Conservation (phyloP, 2,113 vertebrate genomes). For the Bubalus kerabau region DNA sequence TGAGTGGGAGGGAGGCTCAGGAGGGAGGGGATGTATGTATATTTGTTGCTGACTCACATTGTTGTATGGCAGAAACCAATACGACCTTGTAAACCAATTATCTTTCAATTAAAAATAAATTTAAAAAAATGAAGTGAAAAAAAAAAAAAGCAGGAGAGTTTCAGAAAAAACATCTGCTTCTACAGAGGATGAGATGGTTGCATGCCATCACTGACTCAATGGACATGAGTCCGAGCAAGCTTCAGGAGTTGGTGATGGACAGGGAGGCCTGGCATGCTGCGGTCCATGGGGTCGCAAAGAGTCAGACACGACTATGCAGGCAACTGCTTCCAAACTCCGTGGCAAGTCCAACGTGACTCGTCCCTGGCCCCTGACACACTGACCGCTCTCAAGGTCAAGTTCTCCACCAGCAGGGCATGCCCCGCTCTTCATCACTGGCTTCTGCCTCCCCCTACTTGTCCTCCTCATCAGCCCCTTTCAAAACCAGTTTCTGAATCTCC, state of each 20-base stretch:
- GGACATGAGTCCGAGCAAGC: neutral
- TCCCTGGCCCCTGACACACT: neutral
- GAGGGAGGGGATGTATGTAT: too few relatives aligned
- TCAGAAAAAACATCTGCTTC: neutral
- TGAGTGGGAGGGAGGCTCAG: too few relatives aligned
- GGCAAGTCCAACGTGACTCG: neutral
- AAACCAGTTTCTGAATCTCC: neutral
- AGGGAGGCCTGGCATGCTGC: neutral
- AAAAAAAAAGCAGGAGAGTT: neutral
- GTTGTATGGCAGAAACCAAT: too few relatives aligned
- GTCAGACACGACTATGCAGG: neutral
- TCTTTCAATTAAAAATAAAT: too few relatives aligned
- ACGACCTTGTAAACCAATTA: too few relatives aligned
- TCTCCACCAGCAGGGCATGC: neutral
- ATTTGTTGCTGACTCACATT: too few relatives aligned
- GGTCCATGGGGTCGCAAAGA: fast-evolving
- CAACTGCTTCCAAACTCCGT: neutral
- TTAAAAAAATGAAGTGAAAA: too few relatives aligned
- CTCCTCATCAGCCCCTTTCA: neutral
- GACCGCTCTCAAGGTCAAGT: neutral
- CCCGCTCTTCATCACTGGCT: neutral
- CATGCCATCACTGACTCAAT: neutral
- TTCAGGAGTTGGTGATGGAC: neutral
- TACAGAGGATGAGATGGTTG: neutral
- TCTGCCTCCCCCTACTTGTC: neutral